phyloP scores from a whole-genome alignment of 2,888 invertebrate species.

The Mimachlamys varia region DNA sequence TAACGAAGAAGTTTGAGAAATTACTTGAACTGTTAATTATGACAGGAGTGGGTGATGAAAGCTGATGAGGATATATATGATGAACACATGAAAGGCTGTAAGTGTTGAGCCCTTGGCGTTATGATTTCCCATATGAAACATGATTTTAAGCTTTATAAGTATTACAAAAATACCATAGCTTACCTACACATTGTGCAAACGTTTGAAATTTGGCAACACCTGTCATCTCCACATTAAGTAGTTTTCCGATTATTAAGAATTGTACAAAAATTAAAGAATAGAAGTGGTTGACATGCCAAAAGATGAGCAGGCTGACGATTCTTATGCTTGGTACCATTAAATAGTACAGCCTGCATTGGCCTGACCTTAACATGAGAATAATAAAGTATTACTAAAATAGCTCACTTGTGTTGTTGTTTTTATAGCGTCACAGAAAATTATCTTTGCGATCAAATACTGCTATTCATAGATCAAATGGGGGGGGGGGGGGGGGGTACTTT shows the following conservation, averaged over 20 bases:
- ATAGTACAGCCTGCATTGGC: slow-evolving; percentile 7
- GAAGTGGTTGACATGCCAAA: background rate
- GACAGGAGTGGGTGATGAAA: background rate
- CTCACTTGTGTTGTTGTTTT: background rate
- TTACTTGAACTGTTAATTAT: background rate
- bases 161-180: slow-evolving; percentile 28
- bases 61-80: background rate
- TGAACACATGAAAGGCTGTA: background rate
- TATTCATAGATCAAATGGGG: too few species aligned
- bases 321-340: slow-evolving; percentile 25
- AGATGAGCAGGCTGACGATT: slow-evolving; percentile 1
- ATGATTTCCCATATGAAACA: slow-evolving; percentile 14
- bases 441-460: background rate
- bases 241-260: background rate
- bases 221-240: slow-evolving; percentile 27
- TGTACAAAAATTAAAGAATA: background rate
- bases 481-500: too few species aligned
- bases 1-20: background rate
- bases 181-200: slow-evolving; percentile 26
- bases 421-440: background rate
- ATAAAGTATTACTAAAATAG: slow-evolving; percentile 9
- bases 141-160: slow-evolving; percentile 26
- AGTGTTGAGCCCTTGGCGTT: background rate
- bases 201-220: slow-evolving; percentile 6
- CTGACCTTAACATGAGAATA: slow-evolving; percentile 1